Evolutionary conservation across 2,888 invertebrate genomes (phyloP).

Genomic region (Ornithoptera priamus): DNA sequence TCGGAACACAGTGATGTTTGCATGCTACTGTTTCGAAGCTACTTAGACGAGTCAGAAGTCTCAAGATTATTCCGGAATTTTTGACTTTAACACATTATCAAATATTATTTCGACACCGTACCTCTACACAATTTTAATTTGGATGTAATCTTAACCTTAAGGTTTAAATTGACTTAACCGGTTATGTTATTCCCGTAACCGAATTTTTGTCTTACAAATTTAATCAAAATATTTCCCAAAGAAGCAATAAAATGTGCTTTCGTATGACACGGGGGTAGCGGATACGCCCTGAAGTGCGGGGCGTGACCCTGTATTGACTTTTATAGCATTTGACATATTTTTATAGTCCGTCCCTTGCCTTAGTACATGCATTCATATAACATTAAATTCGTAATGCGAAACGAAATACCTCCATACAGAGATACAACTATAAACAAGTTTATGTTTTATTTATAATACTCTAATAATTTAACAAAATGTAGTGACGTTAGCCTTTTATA

Average conservation of each 20-base stretch:
- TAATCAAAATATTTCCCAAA: constrained; percentile 19
- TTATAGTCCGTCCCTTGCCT: constrained; percentile 13
- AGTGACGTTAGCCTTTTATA: too few species aligned
- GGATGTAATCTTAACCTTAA: too few species aligned
- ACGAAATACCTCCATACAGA: neutral
- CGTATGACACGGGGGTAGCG: constrained; percentile 10
- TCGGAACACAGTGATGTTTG: too few species aligned
- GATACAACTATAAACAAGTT: too few species aligned
- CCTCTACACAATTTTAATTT: too few species aligned
- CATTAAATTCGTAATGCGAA: neutral
- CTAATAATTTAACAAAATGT: too few species aligned
- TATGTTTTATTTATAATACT: too few species aligned
- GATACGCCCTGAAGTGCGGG: constrained; percentile 5
- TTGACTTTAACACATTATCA: too few species aligned
- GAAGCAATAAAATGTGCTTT: constrained; percentile 17
- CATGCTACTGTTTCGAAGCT: too few species aligned
- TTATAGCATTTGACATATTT: constrained; percentile 27
- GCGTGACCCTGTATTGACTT: constrained; percentile 19
- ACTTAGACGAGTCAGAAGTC: too few species aligned
- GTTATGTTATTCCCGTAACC: neutral
- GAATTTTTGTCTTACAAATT: constrained; percentile 13
- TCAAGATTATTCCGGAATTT: too few species aligned
- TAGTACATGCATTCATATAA: neutral
- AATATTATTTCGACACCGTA: too few species aligned
- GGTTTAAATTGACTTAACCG: neutral